Base-by-base conservation (phyloP, 2,797 vertebrate species). In the Tadarida brasiliensis region DNA sequence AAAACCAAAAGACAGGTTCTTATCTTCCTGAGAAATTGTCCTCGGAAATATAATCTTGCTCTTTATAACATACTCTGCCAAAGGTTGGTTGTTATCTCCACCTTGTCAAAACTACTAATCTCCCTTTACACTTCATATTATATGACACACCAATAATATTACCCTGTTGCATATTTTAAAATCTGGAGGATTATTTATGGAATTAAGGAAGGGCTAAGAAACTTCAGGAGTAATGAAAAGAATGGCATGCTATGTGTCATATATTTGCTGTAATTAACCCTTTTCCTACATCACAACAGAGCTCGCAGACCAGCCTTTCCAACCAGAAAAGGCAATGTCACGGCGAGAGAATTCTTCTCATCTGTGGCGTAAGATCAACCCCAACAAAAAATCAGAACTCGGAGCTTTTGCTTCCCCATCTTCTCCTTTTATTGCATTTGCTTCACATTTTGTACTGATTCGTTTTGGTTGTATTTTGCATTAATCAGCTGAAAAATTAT, bases 401-500 rank as follows among this genome's bases (percentile, higher is more conserved):
- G 63, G 47, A 67, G n/a, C 26, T 87, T 78, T 91, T 73, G 47
- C 90, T 61, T 49, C 30, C 56, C 82, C 30, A 28, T 73, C 22
- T 33, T 11, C 5, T 73, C 11, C 20, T 49, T 80, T 59, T 61
- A 63, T 30, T 19, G 20, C 28, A 28, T 77, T 94, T 30, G 3
- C 56, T 92, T 90, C 81, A 68, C 6, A 8, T 47, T 70, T 51
- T 88, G 78, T 76, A n/a, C 57, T 73, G 74, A 57, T 30, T 86
- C 17, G 10, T 82, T 95, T 94, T 87, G 11, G 1, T 95, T 92
- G 86, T 87, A 2, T 84, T 96, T 96, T 89, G 28, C n/a, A 90
- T 91, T 78, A 22, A 80, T 81, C 87, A 63, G 59, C 33, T 89
- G 56, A 78, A 74, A 81, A 67, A 49, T 61, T 73, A 44, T 22